Base-by-base conservation (phyloP, 2,797 vertebrate genomes). In the Sebastolobus alascanus region DNA sequence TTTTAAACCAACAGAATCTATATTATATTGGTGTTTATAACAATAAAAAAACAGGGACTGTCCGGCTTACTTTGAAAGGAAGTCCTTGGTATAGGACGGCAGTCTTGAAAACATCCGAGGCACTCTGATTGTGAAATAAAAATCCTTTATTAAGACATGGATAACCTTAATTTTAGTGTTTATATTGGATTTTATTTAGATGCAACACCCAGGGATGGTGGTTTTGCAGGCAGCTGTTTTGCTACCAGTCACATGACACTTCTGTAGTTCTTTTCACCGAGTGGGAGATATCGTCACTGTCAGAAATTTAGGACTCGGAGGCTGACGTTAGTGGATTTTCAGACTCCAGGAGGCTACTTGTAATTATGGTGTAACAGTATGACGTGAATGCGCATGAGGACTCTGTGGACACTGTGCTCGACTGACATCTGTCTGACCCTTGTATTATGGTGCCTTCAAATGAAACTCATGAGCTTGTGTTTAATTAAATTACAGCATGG, bases 151-250 rank as follows among this genome's bases (percentile, higher is more conserved):
- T 50, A 50, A 20, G 43, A 46, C 31, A 31, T 5, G 4, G 31
- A 31, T 31, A 20, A 46, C 1, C 16, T 46, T 46, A 3, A 20
- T 46, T 46, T 46, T 0, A 46, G 0, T 61, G 43, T 75, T 56
- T 12, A 29, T 46, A 12, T 29, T 64, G 31, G 59, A 40, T 66
- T 70, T 70, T 25, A 20, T 75, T 69, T 6, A 4, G 8, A 55
- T 71, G 25, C 9, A 61, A 58, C 33, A 66, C 25, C 12, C 4
- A 27, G 40, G 16, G 38, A 50, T 66, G 35, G 5, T 25, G 13
- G 22, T 40, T 71, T 61, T 67, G 20, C 33, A 64, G 46, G 22
- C 16, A 58, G 61, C 12, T 43, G 27, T 68, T 61, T 63, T 56
- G 16, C 33, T 6, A 1, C 37, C 22, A 8, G 64, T 60, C 58